Percentiles rank a stretch among this genome's conserved stretches.
Evolutionary conservation across 92 coral and sea anemone species (phyloP).

Genomic region (Pocillopora meandrina): DNA sequence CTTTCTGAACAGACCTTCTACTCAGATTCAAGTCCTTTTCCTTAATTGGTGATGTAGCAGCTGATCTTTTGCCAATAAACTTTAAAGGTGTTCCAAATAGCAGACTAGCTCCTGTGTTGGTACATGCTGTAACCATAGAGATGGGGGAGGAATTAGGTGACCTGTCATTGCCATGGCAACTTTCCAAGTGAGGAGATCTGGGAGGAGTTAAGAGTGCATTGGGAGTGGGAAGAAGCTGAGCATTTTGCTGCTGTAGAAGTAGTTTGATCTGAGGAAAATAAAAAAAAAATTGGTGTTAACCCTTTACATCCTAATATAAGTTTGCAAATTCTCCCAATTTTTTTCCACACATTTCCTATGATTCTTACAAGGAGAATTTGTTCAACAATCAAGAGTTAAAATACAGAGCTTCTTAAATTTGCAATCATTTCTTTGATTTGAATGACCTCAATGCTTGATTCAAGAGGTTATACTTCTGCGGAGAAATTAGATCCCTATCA

Average conservation of each 20-base stretch:
- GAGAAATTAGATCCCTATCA: no score
- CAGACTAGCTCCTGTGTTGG: constrained; percentile 88
- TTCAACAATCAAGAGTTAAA: no score
- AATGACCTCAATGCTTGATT: no score
- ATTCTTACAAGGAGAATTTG: no score
- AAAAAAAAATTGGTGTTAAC: neutral
- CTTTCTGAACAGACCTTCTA: neutral
- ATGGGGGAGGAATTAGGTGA: constrained; percentile 16
- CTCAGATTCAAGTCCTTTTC: constrained; percentile 18
- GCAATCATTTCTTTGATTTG: no score
- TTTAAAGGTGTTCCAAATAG: constrained; percentile 65
- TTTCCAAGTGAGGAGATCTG: constrained; percentile 57
- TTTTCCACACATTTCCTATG: no score
- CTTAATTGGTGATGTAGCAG: constrained; percentile 77
- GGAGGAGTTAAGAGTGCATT: constrained; percentile 65
- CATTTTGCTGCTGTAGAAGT: constrained; percentile 60
- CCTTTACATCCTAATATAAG: no score
- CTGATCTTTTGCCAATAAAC: constrained; percentile 53
- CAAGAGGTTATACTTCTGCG: no score
- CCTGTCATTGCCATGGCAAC: constrained; percentile 19
- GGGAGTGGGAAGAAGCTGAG: constrained; percentile 37
- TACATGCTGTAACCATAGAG: constrained; percentile 67
- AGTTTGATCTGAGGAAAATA: constrained; percentile 58
- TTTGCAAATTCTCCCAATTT: no score
- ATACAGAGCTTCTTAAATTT: no score